Evolutionary conservation across 2,797 vertebrate genomes (phyloP), one percentile per base, ranked within the genome.

Genomic region (Silurus aristotelis): DNA sequence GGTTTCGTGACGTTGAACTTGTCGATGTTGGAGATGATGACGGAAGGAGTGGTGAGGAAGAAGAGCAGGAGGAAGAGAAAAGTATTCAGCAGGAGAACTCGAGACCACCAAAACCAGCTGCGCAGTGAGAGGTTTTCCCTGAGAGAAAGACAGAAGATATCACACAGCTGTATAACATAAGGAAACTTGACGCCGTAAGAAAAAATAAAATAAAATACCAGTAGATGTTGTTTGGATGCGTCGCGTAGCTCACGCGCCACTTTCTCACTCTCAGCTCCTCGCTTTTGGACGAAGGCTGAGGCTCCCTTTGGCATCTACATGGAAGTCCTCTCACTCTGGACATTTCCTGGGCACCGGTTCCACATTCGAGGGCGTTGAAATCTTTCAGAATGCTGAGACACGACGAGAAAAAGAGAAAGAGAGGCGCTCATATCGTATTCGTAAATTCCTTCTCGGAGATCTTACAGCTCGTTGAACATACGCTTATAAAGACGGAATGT

Each of bases 1-100:
- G 98, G 97, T 89, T 93, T 96, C 19, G 97, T 99, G 93, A 99
- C 97, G 0, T 98, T 97, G 93, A 98, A 97, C 93, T 96, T 97
- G 94, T 99, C 97, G 10, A 99, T 96, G 88, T 96, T 98, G 89
- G 88, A 95, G 88, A 99, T 96, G 84, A 99, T 96, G 91, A 99
- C 98, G 79, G 97, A 94, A 72, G 98, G 98, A 2, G 98, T 99
- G 0, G 98, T 99, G 91, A 99, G 95, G 92, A 99, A 99, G 91
- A 98, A 97, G 27, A 99, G 95, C 83, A 96, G 93, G 89, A 98
- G 5, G 86, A 97, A 97, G 83, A 99, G 95, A 0, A 92, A 81
- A 27, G 96, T 81, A 93, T 99, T 99, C 89, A 99, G 93, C 77
- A 92, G 87, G 76, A 96, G 38, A 84, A 93, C 96, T 76, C 97